phyloP scores from a whole-genome alignment of 1,140 invertebrate genomes.

The Brachystomella parvula region DNA sequence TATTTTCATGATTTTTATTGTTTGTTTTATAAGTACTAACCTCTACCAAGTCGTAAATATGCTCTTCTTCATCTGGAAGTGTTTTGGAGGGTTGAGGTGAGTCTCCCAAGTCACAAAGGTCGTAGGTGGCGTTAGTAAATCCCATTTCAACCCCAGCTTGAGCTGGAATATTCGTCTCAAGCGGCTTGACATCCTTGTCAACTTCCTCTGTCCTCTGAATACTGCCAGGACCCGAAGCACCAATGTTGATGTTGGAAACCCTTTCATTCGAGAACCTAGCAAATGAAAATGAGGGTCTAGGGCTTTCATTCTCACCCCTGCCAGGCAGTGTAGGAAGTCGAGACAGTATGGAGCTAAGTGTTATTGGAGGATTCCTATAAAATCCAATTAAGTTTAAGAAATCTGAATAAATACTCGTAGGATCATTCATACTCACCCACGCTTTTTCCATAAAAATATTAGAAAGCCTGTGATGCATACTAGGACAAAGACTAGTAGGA shows the following conservation, averaged over 20 bases:
- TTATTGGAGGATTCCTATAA: constrained; percentile 9
- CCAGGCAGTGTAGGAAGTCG: not conserved
- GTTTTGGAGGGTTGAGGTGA: constrained; percentile 11
- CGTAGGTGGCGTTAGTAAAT: constrained; percentile 27
- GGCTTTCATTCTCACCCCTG: not conserved
- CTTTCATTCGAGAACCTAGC: constrained; percentile 34
- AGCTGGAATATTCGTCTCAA: constrained; percentile 11
- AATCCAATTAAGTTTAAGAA: not conserved
- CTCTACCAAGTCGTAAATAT: constrained; percentile 22
- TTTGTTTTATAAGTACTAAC: constrained; percentile 1
- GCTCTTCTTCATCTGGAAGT: not conserved
- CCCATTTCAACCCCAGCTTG: constrained; percentile 15
- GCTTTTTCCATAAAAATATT: constrained; percentile 30
- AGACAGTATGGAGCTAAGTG: constrained; percentile 5
- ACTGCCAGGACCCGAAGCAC: constrained; percentile 6
- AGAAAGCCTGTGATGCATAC: constrained; percentile 19
- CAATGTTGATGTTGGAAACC: constrained; percentile 31
- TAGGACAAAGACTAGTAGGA: constrained; percentile 23
- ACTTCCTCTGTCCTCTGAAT: constrained; percentile 28
- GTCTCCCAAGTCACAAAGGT: constrained; percentile 12
- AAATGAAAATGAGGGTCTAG: constrained; percentile 30
- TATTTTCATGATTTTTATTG: too few relatives aligned
- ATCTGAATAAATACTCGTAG: not conserved
- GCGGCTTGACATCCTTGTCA: constrained; percentile 19
- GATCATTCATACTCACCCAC: constrained; percentile 9